phyloP scores from a whole-genome alignment of 2,888 invertebrate genomes.

The Lasioglossum leucozonium region DNA sequence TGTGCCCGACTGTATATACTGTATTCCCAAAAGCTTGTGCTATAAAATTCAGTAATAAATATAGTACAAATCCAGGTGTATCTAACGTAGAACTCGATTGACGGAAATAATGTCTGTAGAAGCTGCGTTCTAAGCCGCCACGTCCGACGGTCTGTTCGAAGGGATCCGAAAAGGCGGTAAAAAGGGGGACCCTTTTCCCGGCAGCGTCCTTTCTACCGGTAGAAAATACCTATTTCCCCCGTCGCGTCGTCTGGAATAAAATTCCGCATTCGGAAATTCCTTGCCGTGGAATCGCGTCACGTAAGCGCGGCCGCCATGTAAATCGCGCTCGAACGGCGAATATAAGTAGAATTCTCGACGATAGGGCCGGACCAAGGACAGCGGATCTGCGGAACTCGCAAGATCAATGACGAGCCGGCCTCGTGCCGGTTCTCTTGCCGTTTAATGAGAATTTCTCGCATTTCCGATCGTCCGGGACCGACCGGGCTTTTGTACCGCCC shows the following conservation, averaged over 20 bases:
- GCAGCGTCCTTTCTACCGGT: not conserved
- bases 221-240: not conserved
- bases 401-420: constrained; percentile 66
- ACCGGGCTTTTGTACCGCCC: constrained; percentile 54
- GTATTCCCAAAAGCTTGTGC: too few relatives aligned
- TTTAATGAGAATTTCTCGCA: constrained; percentile 80
- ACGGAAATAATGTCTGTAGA: not conserved
- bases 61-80: not conserved
- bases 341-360: constrained; percentile 68
- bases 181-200: not conserved
- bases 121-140: not conserved
- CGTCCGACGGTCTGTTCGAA: not conserved
- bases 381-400: constrained; percentile 53
- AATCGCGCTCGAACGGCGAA: constrained; percentile 59
- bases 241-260: not conserved
- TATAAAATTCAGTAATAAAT: too few relatives aligned
- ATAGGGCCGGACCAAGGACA: constrained; percentile 57
- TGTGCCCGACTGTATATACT: too few relatives aligned
- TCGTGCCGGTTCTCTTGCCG: constrained; percentile 15
- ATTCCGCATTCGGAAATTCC: constrained; percentile 1
- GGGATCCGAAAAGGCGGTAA: not conserved
- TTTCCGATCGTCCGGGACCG: constrained; percentile 63
- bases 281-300: constrained; percentile 33
- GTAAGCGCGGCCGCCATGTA: constrained; percentile 47
- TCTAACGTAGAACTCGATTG: not conserved